Evolutionary conservation across 2,888 invertebrate genomes (phyloP), one percentile per base, ranked within the genome.

Genomic region (Brenthis ino): DNA sequence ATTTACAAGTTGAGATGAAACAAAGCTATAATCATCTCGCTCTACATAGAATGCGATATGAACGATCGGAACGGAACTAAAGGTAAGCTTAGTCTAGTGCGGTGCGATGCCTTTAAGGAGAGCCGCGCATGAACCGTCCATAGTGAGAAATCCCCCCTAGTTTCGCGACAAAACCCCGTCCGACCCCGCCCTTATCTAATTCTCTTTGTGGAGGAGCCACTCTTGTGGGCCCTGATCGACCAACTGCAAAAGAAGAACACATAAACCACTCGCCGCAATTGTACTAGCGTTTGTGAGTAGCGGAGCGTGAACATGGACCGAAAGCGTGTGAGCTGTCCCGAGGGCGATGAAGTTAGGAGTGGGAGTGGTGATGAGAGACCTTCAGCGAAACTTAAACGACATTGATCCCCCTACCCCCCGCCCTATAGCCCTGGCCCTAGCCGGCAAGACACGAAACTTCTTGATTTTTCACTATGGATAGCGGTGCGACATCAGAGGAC

Each of bases 151-250:
- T 88, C 89, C 89, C 24, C 91, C 89, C 85, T 85, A 87, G 88
- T 89, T 87, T 90, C 91, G 92, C 91, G 91, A 91, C 91, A 86
- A 87, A 83, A 91, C 91, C 91, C 85, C 89, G 85, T 87, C 89
- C 85, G 87, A 87, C 85, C 90, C 90, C 87, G 85, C 88, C 88
- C 88, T 82, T 87, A 89, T 85, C 89, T 93, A 93, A 93, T 93
- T 93, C 91, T 93, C 93, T 93, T 93, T 93, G 92, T 89, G 93
- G 89, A 93, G 85, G 86, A 93, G 92, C 93, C 93, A 93, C 91
- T 93, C 93, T 91, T 92, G 91, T 88, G 91, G 91, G 86, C 91
- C 93, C 92, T 93, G 93, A 91, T 93, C 93, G 91, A 93, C 92
- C 92, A 93, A 89, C 92, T 93, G 92, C 88, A 93, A 93, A 92